Base-by-base conservation (phyloP, 2,113 vertebrate genomes). In the Emydura subglobosa region DNA sequence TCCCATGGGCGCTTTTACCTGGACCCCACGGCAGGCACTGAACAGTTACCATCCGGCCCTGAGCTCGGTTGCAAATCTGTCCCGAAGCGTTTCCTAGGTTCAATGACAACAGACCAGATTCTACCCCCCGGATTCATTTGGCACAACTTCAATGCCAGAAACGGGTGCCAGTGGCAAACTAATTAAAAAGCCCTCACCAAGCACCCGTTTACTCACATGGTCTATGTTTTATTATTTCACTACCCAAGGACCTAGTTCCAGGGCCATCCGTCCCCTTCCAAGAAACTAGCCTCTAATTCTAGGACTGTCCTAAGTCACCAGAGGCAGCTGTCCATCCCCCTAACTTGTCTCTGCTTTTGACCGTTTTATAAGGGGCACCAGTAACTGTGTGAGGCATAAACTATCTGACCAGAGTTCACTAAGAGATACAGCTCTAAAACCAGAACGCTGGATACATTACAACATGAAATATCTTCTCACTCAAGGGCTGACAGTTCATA, bases 401-500 rank as follows among this genome's bases (percentile, higher is more conserved):
- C 87, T 42, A 72, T 82, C 0, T 21, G 86, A 76, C 34, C 54
- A 84, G 90, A 83, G 57, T 74, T 89, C 93, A 83, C 44, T 53
- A 87, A 4, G 44, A 61, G 29, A 51, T 85, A 85, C 84, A 34
- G n/a, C 34, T 76, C 24, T 53, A 27, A n/a, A 79, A 76, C 51
- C 61, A 92, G 25, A 85, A 79, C 85, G n/a, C 7, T 21, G 31
- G 89, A 57, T 91, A 88, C 94, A 94, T 1, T 76, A 89, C 91
- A 53, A 53, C 51, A 17, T 53, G 91, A 98, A 95, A 31, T 25
- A 87, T 81, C 85, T 53, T 78, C 95, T 10, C 31, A 79, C 54
- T 47, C n/a, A 79, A 94, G 72, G 50, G 4, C 82, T 50, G 76
- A 89, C 72, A 98, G 92, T 86, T 94, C 93, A 94, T 87, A 96